Base-by-base conservation (phyloP, 2,797 vertebrate species). In the Harpagifer antarcticus region DNA sequence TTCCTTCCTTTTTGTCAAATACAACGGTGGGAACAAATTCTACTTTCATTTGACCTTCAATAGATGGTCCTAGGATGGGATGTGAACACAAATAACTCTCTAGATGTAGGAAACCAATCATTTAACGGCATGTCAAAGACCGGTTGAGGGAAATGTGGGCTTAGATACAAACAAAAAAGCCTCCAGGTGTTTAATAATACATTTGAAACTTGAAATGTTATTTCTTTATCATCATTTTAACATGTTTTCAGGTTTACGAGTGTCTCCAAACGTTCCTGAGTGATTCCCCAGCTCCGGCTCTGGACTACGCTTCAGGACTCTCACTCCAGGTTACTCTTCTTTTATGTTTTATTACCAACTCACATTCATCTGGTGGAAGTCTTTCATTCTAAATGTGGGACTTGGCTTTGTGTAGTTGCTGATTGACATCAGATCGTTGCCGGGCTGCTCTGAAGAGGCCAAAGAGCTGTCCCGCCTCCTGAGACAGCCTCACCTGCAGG, bases 401-500 rank as follows among this genome's bases (percentile, higher is more conserved):
- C 60, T 67, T 3, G 59, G 15, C 4, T 75, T 3, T 69, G 50
- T 68, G 27, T 72, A 99, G 98, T 89, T 98, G 73, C 58, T 95
- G 50, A 93, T 95, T 0, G 91, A 97, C 60, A 89, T 99, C 70
- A 81, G 70, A 40, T 88, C 94, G 1, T 88, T 95, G 75, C 90
- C 79, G 0, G 86, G 91, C 61, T 94, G 83, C 9, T 96, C 96
- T 2, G 89, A 94, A 74, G 97, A 99, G 6, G 92, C 95, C 70
- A 94, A 87, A 86, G 98, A 99, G 83, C 94, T 99, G 4, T 95
- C 93, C 58, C 74, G 78, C 11, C 94, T 97, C 2, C 93, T 99
- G 52, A 91, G 92, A 72, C 90, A 94, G 70, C 94, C 97, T 1
- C 95, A 99, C 79, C 84, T 98, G 54, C 96, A 97, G 96, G 98